Percentiles rank a stretch among this genome's conserved stretches.
phyloP scores from a whole-genome alignment of 2,797 vertebrate species.

The Myoxocephalus aenaeus region DNA sequence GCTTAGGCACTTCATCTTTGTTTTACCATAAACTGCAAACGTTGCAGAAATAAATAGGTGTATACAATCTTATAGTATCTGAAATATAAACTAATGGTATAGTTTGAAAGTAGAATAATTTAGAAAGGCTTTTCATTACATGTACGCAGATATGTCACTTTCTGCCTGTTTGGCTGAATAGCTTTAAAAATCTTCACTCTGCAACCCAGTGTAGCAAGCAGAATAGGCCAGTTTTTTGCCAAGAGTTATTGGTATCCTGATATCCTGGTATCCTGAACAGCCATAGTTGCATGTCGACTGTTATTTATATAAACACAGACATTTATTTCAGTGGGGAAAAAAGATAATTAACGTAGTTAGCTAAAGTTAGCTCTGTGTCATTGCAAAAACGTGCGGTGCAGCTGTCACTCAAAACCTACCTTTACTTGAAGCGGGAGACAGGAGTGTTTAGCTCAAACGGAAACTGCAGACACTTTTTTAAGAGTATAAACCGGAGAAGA shows the following conservation, averaged over 20 bases:
- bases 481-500: not conserved
- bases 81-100: not conserved
- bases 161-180: not conserved
- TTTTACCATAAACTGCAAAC: not conserved
- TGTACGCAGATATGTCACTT: not conserved
- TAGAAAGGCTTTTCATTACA: not conserved
- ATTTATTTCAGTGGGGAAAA: not conserved
- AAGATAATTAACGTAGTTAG: not conserved
- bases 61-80: not conserved
- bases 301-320: not conserved
- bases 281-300: not conserved
- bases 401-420: constrained; percentile 4
- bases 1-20: not conserved
- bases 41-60: not conserved
- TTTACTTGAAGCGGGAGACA: not conserved
- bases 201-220: not conserved
- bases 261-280: not conserved
- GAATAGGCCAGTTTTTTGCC: too few relatives aligned
- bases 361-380: not conserved
- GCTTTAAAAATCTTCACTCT: not conserved
- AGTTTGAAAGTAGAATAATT: not conserved
- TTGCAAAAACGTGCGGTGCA: not conserved
- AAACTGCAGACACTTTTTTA: not conserved
- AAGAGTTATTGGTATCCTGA: not conserved
- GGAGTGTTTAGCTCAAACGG: not conserved